Evolutionary conservation across 1,140 invertebrate species (phyloP), one percentile per base, ranked within the genome.

Genomic region (Drosophila burlai): DNA sequence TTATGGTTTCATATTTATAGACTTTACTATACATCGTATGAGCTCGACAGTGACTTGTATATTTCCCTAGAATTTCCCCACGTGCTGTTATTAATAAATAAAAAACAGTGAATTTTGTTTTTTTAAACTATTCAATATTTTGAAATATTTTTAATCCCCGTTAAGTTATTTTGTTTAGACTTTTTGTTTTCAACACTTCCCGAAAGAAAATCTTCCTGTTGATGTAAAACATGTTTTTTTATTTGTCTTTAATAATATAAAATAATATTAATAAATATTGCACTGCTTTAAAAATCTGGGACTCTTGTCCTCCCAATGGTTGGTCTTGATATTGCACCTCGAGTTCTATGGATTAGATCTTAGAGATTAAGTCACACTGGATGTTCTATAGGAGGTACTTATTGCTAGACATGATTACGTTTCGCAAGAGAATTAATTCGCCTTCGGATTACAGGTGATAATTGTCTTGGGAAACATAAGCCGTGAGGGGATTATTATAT

Each of bases 381-480:
- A 59, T 58, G 38, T 45, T 38, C 54, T 61, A 43, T 73, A 52
- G 55, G 67, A 61, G 54, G 11, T 59, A 72, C 76, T 64, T 79
- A 79, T 4, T 16, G 21, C 26, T 59, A 71, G n/a, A 38, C 4
- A 29, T 46, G 90, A 83, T 92, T 92, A 92, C 90, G 90, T 92
- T 92, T 92, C 90, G 36, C 90, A 92, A 90, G 69, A 65, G 10
- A 83, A 86, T 91, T 81, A 10, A 46, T 40, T 16, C 9, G 9
- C 21, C 0, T 38, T 24, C 15, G 21, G 10, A 4, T 21, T 13
- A 0, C 0, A 4, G 6, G 9, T 13, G 24, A 46, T 29, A 89
- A 91, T 90, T 78, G 18, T 57, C 73, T 92, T 92, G 90, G 50
- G 85, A 92, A 92, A 92, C 90, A 92, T 92, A 92, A 92, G 90